Evolutionary conservation across 1,140 invertebrate species (phyloP).

Genomic region (Pseudomyrmex flavicornis): DNA sequence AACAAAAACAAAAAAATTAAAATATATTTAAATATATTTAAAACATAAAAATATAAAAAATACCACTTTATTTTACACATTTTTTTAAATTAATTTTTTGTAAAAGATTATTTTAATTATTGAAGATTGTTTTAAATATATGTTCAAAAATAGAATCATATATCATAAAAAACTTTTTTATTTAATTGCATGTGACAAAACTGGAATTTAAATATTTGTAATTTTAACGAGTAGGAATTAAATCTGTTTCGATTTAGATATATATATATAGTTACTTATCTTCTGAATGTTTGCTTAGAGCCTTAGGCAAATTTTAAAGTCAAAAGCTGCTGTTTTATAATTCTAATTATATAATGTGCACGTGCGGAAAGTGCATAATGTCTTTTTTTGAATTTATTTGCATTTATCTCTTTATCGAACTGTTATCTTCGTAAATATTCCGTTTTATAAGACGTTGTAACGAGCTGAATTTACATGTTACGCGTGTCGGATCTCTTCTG

Average conservation of each 20-base stretch:
- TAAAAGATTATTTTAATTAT: too few relatives aligned
- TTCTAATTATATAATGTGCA: slow-evolving; percentile 8
- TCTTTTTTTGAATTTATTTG: slow-evolving; percentile 29
- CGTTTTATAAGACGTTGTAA: not conserved
- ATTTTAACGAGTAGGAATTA: not conserved
- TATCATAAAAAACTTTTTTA: too few relatives aligned
- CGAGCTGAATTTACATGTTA: not conserved
- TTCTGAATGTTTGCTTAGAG: not conserved
- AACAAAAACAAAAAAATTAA: too few relatives aligned
- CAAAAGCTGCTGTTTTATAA: not conserved
- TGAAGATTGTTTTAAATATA: too few relatives aligned
- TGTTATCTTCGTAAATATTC: not conserved
- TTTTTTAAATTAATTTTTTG: too few relatives aligned
- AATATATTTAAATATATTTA: not conserved
- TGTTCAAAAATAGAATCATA: too few relatives aligned
- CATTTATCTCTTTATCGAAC: not conserved
- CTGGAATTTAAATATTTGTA: not conserved
- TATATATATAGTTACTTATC: not conserved
- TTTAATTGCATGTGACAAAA: not conserved
- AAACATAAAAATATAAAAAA: not conserved
- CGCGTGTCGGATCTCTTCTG: not conserved
- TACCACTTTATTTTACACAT: too few relatives aligned
- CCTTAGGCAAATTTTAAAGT: not conserved
- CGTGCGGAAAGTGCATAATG: not conserved
- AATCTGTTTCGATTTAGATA: not conserved